Evolutionary conservation across 2,888 invertebrate species (phyloP), one percentile per base, ranked within the genome.

Genomic region (Arge pagana): DNA sequence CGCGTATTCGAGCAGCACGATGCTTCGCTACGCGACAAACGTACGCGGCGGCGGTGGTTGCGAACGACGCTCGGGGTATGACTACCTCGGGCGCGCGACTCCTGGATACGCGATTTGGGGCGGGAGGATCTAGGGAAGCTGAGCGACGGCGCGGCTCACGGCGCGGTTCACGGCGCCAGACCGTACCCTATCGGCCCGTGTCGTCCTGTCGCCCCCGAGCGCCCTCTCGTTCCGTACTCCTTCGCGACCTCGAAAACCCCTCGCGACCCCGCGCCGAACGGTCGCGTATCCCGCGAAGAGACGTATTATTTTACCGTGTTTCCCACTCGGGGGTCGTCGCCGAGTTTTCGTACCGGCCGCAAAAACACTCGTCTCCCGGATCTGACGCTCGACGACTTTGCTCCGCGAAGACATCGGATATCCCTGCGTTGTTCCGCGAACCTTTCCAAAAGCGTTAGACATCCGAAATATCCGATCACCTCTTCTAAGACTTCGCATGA

Each of bases 61-160:
- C 43, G 51, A 36, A 26, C 53, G 48, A 31, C 54, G 52, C 37
- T 70, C 67, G 71, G 66, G 71, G 72, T 74, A 74, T 71, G 76
- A 74, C 71, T 73, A 73, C 65, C 66, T 68, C 70, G 67, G 67
- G 65, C 59, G 57, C 63, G 64, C 64, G 64, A 68, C 65, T 45
- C 15, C 70, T 71, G 74, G 76, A 73, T 72, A 70, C 74, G 73
- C 74, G 74, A 68, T 67, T 58, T 66, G 66, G 72, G 65, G 67
- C 65, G 61, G 68, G 65, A 62, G 68, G 67, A 65, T 64, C 61
- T 62, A 63, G 68, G 73, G 72, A 72, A 74, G 75, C 72, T 75
- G 75, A 68, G 75, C 75, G 71, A 73, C 76, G 71, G 76, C 72
- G 72, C 76, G 72, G 72, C 70, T 67, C 60, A 69, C 72, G 71